Evolutionary conservation across 2,888 invertebrate genomes (phyloP).

Genomic region (Xestia c-nigrum): DNA sequence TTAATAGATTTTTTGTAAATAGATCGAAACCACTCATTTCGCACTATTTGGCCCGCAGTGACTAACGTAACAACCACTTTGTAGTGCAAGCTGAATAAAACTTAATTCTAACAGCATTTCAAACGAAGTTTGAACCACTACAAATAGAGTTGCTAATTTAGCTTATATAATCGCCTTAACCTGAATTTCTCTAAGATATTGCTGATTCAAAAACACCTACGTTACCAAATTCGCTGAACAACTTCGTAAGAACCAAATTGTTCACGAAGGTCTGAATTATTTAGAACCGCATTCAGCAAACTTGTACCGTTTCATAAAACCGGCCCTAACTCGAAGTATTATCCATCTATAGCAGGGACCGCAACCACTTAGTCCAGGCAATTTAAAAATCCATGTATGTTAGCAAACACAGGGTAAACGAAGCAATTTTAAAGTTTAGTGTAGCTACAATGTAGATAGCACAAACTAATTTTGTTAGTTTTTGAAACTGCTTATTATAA

Average conservation of each 20-base stretch:
- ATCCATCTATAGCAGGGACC: not conserved
- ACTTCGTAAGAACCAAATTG: not conserved
- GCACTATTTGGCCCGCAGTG: too few species aligned
- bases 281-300: not conserved
- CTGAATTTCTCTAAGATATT: not conserved
- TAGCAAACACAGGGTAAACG: not conserved
- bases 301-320: slow-evolving; percentile 6
- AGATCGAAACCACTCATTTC: too few species aligned
- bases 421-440: slow-evolving; percentile 28
- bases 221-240: not conserved
- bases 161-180: too few species aligned
- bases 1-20: too few species aligned
- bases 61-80: too few species aligned
- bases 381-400: slow-evolving; percentile 21
- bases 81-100: too few species aligned
- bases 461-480: not conserved
- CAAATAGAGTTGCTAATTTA: too few species aligned
- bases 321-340: not conserved
- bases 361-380: not conserved
- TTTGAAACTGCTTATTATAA: slow-evolving; percentile 9
- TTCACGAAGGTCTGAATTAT: not conserved
- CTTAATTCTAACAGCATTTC: too few species aligned
- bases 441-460: not conserved
- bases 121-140: too few species aligned
- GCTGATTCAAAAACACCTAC: not conserved